Conservation (phyloP, 1,140 invertebrate genomes). For the Delia radicum region DNA sequence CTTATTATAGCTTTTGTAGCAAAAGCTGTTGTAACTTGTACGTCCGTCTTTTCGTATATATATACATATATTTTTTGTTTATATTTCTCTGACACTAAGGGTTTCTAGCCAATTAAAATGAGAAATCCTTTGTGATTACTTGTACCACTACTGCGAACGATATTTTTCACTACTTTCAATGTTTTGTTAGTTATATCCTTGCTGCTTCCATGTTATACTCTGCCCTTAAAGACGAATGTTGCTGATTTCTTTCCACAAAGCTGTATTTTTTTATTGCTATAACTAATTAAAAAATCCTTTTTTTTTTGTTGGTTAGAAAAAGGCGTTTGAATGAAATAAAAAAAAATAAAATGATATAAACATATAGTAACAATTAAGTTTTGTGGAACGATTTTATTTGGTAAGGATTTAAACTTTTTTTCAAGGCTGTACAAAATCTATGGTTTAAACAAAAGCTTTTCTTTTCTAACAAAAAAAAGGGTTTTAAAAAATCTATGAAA, state of each 20-base stretch:
- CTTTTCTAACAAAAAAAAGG: not conserved
- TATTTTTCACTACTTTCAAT: not conserved
- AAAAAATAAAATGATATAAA: not conserved
- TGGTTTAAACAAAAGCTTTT: not conserved
- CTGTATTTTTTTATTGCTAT: not conserved
- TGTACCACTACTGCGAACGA: not conserved
- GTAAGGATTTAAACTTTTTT: not conserved
- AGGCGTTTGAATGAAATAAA: not conserved
- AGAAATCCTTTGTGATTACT: conserved; percentile 14
- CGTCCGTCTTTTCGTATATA: not conserved
- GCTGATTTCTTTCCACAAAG: not conserved
- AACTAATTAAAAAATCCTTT: conserved; percentile 15
- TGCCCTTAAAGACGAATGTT: not conserved
- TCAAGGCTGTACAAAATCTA: not conserved
- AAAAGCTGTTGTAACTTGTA: not conserved
- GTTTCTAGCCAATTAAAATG: conserved; percentile 18
- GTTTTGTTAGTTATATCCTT: not conserved
- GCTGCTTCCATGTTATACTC: not conserved
- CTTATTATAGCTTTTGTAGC: not conserved
- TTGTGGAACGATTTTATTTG: not conserved
- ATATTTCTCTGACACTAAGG: not conserved
- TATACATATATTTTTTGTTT: not conserved
- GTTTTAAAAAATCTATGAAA: not conserved
- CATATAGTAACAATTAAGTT: not conserved
- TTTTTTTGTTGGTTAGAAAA: not conserved